These are phyloP conservation scores for Tiliqua scincoides DNA, from an alignment of 2,113 vertebrate species.

Conservation along the genomic window DNA sequence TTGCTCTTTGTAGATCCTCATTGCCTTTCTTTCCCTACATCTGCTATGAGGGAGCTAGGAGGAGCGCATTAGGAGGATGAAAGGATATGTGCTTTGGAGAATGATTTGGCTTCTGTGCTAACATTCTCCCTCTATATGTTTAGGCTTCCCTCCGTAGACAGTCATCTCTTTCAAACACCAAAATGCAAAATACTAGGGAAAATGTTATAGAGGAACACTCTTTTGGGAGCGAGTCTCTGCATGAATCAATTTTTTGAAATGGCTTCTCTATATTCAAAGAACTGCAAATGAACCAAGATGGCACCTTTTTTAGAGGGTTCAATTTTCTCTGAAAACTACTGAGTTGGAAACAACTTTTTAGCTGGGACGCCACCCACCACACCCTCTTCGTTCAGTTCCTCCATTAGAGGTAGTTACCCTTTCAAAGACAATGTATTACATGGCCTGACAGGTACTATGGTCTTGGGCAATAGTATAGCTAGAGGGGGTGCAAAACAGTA, in stretches of 20 bases:
- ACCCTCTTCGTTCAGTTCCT: neutral
- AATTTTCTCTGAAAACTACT: neutral
- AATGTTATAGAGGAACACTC: neutral
- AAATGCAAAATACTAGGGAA: neutral
- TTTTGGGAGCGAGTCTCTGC: neutral
- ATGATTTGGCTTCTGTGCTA: neutral
- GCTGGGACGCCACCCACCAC: neutral
- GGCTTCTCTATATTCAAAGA: neutral
- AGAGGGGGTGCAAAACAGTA: too few species aligned
- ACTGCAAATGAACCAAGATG: neutral
- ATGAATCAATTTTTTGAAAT: neutral
- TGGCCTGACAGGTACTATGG: neutral
- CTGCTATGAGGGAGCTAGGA: neutral
- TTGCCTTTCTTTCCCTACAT: neutral
- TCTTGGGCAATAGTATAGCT: too few species aligned
- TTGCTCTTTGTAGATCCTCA: neutral
- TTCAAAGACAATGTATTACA: neutral
- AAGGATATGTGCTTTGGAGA: slow-evolving; percentile 2
- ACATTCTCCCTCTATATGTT: neutral
- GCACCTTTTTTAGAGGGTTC: neutral
- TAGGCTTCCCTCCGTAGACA: neutral
- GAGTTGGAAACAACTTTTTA: neutral
- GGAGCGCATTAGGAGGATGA: neutral
- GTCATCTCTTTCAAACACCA: neutral
- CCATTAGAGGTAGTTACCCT: neutral